Evolutionary conservation across 2,888 invertebrate genomes (phyloP).

Genomic region (Lottia scabra): DNA sequence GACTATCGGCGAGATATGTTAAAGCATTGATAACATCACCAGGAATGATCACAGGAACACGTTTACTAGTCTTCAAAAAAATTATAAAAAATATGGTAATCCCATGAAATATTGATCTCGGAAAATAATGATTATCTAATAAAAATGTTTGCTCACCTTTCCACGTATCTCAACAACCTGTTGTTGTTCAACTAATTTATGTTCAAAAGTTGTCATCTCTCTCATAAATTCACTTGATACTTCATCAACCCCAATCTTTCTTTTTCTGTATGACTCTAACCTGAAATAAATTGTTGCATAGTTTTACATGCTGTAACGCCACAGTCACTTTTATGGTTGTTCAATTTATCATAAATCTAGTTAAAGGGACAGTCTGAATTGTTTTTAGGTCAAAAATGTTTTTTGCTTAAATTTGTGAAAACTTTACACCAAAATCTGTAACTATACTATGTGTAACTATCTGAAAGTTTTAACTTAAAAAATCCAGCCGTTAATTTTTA

Average conservation of each 20-base stretch:
- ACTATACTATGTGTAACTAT: too few species aligned
- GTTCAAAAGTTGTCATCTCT: slow-evolving; percentile 29
- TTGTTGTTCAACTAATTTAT: slow-evolving; percentile 20
- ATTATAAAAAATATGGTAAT: not conserved
- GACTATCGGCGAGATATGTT: slow-evolving; percentile 9
- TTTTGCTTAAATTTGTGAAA: too few species aligned
- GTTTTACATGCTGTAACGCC: too few species aligned
- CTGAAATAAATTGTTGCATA: slow-evolving; percentile 3
- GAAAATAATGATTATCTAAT: too few species aligned
- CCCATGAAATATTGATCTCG: too few species aligned
- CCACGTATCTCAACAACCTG: slow-evolving; percentile 33
- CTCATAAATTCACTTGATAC: slow-evolving; percentile 21
- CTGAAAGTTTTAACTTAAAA: too few species aligned
- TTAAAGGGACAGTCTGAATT: too few species aligned
- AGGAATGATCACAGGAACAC: slow-evolving; percentile 30
- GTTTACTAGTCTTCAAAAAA: slow-evolving; percentile 25
- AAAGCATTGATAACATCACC: slow-evolving; percentile 16
- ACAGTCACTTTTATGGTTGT: too few species aligned
- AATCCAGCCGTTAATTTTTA: too few species aligned
- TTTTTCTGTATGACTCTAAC: slow-evolving; percentile 3
- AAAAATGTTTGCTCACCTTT: slow-evolving; percentile 28
- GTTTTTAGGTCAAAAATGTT: too few species aligned
- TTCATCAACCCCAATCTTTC: slow-evolving; percentile 27
- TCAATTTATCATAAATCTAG: too few species aligned
- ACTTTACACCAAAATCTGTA: too few species aligned